Percentiles rank a stretch among this genome's conserved stretches.
Evolutionary conservation across 1,140 invertebrate species (phyloP).

Genomic region (Spodoptera frugiperda): DNA sequence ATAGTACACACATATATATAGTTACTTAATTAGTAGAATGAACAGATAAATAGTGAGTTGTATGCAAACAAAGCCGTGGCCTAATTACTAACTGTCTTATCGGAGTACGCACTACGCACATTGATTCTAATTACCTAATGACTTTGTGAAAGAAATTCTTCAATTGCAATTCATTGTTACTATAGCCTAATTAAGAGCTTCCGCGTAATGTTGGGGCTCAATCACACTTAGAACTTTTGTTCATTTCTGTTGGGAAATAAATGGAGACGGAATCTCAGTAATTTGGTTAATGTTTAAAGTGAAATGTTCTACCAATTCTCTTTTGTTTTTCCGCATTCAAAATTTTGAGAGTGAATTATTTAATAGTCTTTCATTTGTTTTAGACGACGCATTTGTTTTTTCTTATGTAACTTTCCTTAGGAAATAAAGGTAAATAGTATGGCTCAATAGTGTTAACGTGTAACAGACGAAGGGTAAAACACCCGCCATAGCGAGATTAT

Average conservation of each 20-base stretch:
- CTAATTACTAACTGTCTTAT: slow-evolving; percentile 4
- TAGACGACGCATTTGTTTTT: not conserved
- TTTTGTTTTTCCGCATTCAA: not conserved
- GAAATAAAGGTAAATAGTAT: not conserved
- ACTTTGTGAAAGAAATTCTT: slow-evolving; percentile 3
- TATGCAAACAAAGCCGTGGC: slow-evolving; percentile 6
- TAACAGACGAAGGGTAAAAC: not conserved
- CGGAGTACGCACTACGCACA: not conserved
- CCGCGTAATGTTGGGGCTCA: not conserved
- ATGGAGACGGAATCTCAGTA: not conserved
- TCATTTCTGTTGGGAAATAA: slow-evolving; percentile 4
- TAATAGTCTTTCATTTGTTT: too few relatives aligned
- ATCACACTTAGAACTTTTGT: slow-evolving; percentile 11
- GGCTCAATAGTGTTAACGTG: too few relatives aligned
- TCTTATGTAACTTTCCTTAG: not conserved
- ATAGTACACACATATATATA: not conserved
- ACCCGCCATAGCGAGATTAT: slow-evolving; percentile 4
- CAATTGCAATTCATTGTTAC: slow-evolving; percentile 3
- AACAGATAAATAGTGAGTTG: not conserved
- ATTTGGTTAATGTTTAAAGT: not conserved
- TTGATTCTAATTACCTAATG: not conserved
- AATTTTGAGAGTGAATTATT: not conserved
- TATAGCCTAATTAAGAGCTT: slow-evolving; percentile 2
- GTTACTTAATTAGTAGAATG: not conserved
- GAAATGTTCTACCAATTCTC: not conserved